Base-by-base conservation (phyloP, 1,140 invertebrate genomes). In the Lepidurus apus region DNA sequence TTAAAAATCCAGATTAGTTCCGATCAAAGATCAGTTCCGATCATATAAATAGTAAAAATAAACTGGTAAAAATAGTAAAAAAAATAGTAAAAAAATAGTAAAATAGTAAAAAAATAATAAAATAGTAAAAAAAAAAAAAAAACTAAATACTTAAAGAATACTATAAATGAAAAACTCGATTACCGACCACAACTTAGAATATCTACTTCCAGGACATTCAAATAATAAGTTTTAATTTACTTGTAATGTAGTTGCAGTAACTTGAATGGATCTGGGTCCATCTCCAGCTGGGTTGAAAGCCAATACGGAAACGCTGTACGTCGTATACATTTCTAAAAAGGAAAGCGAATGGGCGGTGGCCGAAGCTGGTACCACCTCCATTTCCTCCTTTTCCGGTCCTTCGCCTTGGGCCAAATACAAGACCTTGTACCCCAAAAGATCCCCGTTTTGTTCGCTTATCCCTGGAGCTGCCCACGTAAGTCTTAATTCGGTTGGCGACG, bases 221-320 rank as follows among this genome's bases (percentile, higher is more conserved):
- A 34, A 42, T 10, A 26, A 65, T 43, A 79, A 43, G 77, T 8
- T 7, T 26, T 45, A 17, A 43, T 47, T 11, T 82, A 87, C 87
- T 83, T 89, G 87, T 78, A 88, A 85, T 0, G 95, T 96, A 83
- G 92, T 91, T 1, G 93, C 92, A 26, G 89, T 90, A 1, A 95
- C 88, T 1, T 93, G 88, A 1, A 88, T 85, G 1, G 96, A 97
- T 42, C 93, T 87, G 0, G 96, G 96, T 6, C 97, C 96, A 86
- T 98, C 95, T 43, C 97, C 97, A 45, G 96, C 96, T 2, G 95
- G 93, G 87, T 99, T 99, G 84, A 97, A 98, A n/a, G 96, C 95
- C 77, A 97, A 86, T 80, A 99, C 91, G 86, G 95, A 92, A 77
- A 98, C 93, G 34, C 90, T 89, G 85, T 99, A 99, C 82, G 95